These are phyloP conservation scores for Galeopsomyia nigrocyanea DNA, from an alignment of 2,888 invertebrate genomes.

Conservation along the genomic window DNA sequence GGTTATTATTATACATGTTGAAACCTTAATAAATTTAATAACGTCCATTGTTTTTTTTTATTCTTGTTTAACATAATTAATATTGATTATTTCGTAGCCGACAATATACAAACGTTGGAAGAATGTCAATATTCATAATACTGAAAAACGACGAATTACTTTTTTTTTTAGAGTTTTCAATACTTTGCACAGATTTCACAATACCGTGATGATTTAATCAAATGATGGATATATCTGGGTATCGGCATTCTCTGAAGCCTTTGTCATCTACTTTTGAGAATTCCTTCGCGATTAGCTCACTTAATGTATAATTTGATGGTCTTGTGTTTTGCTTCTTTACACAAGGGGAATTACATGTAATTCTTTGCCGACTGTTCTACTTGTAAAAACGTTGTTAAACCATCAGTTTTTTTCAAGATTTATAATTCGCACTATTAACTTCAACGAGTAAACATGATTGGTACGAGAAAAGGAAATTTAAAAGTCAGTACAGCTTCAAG, in stretches of 20 bases:
- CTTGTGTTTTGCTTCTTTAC: background rate
- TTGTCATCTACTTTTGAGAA: constrained; percentile 13
- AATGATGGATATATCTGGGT: background rate
- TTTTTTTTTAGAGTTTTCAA: background rate
- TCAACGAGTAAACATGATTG: too few species aligned
- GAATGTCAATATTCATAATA: constrained; percentile 5
- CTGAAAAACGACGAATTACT: constrained; percentile 1
- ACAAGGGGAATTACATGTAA: constrained; percentile 7
- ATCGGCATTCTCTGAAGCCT: constrained; percentile 1
- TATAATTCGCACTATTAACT: too few species aligned
- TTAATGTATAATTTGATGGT: constrained; percentile 5
- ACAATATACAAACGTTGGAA: constrained; percentile 30
- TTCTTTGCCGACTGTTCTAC: constrained; percentile 15
- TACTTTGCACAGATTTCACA: background rate
- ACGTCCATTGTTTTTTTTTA: constrained; percentile 38
- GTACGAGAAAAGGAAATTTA: too few species aligned
- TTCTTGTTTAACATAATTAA: constrained; percentile 25
- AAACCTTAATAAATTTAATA: constrained; percentile 35
- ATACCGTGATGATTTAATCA: background rate
- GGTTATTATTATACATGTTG: constrained; percentile 17
- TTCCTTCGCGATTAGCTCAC: constrained; percentile 22
- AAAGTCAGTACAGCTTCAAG: too few species aligned
- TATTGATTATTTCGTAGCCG: constrained; percentile 28
- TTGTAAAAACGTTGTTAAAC: constrained; percentile 29
- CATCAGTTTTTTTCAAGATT: constrained; percentile 10